Evolutionary conservation across 2,797 vertebrate species (phyloP).

Genomic region (Labeo calbasu): DNA sequence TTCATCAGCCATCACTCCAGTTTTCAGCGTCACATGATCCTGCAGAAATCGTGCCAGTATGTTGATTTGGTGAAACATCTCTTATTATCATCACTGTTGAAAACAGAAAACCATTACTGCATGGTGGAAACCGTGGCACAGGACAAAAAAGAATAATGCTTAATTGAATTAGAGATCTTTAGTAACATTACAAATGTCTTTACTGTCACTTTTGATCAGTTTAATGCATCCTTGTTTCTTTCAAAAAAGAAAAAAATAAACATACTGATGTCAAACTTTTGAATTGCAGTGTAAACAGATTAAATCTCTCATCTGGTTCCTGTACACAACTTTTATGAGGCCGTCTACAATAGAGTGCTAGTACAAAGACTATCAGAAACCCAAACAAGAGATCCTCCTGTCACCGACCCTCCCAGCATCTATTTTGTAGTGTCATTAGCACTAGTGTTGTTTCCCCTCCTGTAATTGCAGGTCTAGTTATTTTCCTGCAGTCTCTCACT

Average conservation of each 20-base stretch:
- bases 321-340: slow-evolving; percentile 2
- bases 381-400: slow-evolving; percentile 23
- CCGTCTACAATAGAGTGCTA: slow-evolving; percentile 15
- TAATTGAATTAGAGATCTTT: not conserved
- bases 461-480: slow-evolving; percentile 67
- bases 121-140: not conserved
- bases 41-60: not conserved
- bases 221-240: not conserved
- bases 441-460: slow-evolving; percentile 58
- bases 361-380: slow-evolving; percentile 18
- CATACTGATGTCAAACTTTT: not conserved
- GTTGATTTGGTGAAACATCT: not conserved
- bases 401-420: slow-evolving; percentile 47
- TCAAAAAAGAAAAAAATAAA: not conserved
- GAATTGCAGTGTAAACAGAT: slow-evolving; percentile 7
- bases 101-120: not conserved
- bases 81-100: not conserved
- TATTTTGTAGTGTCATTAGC: slow-evolving; percentile 55
- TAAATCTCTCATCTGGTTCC: not conserved
- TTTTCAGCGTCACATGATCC: not conserved
- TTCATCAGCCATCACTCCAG: not conserved
- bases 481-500: slow-evolving; percentile 62
- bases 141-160: not conserved
- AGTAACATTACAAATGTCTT: not conserved
- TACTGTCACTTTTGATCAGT: not conserved